Evolutionary conservation across 1,140 invertebrate genomes (phyloP).

Genomic region (Sminthurides bifidus): DNA sequence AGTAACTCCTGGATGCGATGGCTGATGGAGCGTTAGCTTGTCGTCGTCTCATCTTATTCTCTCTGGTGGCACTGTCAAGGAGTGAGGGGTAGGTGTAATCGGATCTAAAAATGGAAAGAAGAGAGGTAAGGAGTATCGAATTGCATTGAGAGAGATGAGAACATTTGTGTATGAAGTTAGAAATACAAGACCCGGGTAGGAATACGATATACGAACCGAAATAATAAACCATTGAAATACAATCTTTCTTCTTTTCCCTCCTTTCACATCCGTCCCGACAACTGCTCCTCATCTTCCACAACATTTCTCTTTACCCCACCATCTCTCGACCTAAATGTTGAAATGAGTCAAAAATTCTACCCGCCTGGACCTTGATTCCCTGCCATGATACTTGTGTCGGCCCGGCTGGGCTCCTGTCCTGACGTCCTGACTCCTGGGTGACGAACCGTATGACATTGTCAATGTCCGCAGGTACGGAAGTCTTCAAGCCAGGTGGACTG

Average conservation of each 20-base stretch:
- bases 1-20: conserved; percentile 5
- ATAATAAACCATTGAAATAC: conserved; percentile 25
- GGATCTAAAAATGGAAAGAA: conserved; percentile 30
- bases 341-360: too few species aligned
- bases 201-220: conserved; percentile 24
- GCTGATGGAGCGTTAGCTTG: too few species aligned
- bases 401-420: too few species aligned
- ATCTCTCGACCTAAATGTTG: too few species aligned
- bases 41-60: conserved; percentile 6
- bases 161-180: conserved; percentile 20
- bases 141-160: conserved; percentile 18
- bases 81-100: conserved; percentile 17
- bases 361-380: too few species aligned
- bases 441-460: too few species aligned
- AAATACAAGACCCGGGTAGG: conserved; percentile 27
- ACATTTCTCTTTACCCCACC: too few species aligned
- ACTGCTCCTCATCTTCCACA: too few species aligned
- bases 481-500: too few species aligned
- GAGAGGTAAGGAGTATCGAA: conserved; percentile 19
- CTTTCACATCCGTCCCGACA: conserved; percentile 5
- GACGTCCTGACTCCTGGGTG: too few species aligned
- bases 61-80: conserved; percentile 3
- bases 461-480: too few species aligned
- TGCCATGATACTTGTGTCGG: too few species aligned
- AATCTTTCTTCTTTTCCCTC: conserved; percentile 13